Evolutionary conservation across 2,888 invertebrate genomes (phyloP).

Genomic region (Nineta flava): DNA sequence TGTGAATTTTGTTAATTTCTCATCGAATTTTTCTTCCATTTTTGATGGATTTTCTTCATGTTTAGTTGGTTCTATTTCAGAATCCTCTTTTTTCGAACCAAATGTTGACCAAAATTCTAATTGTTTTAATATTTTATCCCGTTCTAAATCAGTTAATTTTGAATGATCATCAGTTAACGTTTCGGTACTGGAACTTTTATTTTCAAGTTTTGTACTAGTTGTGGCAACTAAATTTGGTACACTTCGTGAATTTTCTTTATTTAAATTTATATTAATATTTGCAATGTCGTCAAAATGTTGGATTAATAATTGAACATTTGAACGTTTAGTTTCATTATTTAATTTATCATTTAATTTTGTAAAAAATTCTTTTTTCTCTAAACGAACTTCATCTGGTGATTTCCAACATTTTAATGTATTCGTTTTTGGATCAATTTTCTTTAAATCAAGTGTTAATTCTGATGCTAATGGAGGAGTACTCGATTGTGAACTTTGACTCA

Average conservation of each 20-base stretch:
- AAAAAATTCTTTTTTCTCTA: conserved; percentile 29
- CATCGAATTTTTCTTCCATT: not conserved
- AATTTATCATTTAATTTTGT: not conserved
- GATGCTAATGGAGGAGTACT: conserved; percentile 2
- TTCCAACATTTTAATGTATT: conserved; percentile 42
- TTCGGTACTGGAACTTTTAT: conserved; percentile 9
- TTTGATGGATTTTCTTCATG: not conserved
- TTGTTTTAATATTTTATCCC: conserved; percentile 25
- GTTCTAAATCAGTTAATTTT: conserved; percentile 25
- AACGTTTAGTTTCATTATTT: not conserved
- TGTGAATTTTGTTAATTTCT: too few relatives aligned
- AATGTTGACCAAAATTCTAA: conserved; percentile 27
- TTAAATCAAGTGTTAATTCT: conserved; percentile 9
- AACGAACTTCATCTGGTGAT: conserved; percentile 50
- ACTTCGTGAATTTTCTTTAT: conserved; percentile 14
- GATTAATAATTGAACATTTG: conserved; percentile 47
- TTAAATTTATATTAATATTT: not conserved
- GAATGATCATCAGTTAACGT: conserved; percentile 11
- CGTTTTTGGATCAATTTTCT: conserved; percentile 20
- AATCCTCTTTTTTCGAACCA: conserved; percentile 18
- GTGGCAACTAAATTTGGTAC: conserved; percentile 20
- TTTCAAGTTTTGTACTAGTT: conserved; percentile 23
- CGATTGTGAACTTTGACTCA: conserved; percentile 4
- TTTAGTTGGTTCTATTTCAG: not conserved
- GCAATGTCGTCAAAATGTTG: conserved; percentile 43